A percentile compares a stretch with the other conserved stretches of the same genome.
phyloP scores from a whole-genome alignment of 1,140 invertebrate species.

The Drosophila ercepeae region DNA sequence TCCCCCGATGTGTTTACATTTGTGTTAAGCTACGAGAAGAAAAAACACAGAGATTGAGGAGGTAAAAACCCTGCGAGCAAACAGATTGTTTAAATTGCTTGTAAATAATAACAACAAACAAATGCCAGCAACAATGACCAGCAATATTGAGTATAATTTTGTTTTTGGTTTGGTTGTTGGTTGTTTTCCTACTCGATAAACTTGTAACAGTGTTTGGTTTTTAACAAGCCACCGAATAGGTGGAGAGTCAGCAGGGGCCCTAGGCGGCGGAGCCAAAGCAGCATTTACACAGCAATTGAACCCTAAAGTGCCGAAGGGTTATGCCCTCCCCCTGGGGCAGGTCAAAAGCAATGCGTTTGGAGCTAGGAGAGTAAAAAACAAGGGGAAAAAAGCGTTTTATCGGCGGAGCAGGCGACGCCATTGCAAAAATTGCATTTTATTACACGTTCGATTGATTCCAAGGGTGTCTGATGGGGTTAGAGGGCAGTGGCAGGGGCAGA shows the following conservation, averaged over 20 bases:
- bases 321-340: constrained; percentile 21
- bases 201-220: constrained; percentile 62
- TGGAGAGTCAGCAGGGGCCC: background rate
- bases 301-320: constrained; percentile 68
- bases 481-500: background rate
- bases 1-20: constrained; percentile 49
- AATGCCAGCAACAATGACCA: constrained; percentile 57
- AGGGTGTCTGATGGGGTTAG: constrained; percentile 12
- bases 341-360: constrained; percentile 44
- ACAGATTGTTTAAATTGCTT: constrained; percentile 77
- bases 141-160: constrained; percentile 47
- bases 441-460: constrained; percentile 77
- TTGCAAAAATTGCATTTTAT: constrained; percentile 77
- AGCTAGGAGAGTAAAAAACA: constrained; percentile 18
- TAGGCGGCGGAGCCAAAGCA: constrained; percentile 9
- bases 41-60: constrained; percentile 12
- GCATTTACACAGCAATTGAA: constrained; percentile 75
- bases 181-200: constrained; percentile 40
- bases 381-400: constrained; percentile 20
- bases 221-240: constrained; percentile 41
- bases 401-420: constrained; percentile 30
- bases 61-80: constrained; percentile 28
- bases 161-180: constrained; percentile 10
- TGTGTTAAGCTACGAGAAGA: constrained; percentile 44
- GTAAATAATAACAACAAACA: constrained; percentile 56